Conservation (phyloP, 2,113 vertebrate species). For the Oophaga pumilio region DNA sequence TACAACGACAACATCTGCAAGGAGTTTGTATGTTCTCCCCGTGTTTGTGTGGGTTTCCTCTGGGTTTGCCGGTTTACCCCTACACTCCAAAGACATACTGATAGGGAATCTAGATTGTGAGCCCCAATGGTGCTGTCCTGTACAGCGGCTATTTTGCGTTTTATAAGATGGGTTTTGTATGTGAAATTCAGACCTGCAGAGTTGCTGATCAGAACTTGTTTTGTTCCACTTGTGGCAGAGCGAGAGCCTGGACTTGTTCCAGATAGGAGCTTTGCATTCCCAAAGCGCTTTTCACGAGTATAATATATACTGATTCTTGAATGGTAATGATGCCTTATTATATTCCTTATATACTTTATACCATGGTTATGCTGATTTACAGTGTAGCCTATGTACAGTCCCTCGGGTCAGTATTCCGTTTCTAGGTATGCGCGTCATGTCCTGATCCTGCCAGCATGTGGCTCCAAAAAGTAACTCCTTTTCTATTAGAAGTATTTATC, state of each 20-base stretch:
- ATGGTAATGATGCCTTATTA: not conserved
- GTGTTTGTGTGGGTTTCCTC: no score
- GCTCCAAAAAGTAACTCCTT: no score
- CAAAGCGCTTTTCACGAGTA: not conserved
- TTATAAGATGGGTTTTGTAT: not conserved
- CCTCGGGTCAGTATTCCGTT: not conserved
- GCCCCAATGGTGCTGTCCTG: no score
- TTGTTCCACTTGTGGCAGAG: constrained; percentile 7
- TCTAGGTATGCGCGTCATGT: not conserved
- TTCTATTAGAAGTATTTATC: no score
- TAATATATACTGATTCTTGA: not conserved
- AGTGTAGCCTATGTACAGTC: not conserved
- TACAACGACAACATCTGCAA: no score
- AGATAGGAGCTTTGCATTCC: not conserved
- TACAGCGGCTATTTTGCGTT: not conserved
- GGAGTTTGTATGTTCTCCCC: no score
- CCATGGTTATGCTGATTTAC: not conserved
- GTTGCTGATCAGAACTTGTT: constrained; percentile 20
- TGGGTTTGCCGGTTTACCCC: no score
- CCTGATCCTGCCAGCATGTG: not conserved
- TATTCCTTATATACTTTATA: not conserved
- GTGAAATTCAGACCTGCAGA: not conserved
- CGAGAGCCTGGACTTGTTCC: not conserved
- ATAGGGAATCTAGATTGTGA: no score
- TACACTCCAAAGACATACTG: no score